These are phyloP conservation scores for Hippasteria phrygiana DNA, from an alignment of 53 echinoderm and acorn worm genomes.

Conservation along the genomic window DNA sequence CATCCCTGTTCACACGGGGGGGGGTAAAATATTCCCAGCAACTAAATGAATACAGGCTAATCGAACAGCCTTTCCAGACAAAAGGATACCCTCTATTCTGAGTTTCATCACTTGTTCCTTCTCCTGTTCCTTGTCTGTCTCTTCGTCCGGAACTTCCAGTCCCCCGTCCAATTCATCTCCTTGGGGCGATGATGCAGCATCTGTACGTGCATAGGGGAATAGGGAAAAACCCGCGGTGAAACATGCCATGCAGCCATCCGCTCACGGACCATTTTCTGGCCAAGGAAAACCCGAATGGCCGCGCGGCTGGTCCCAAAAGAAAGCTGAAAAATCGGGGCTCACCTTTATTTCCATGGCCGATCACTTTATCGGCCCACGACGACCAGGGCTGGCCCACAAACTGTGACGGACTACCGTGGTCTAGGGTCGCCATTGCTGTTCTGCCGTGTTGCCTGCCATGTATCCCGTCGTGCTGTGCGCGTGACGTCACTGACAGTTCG, in stretches of 20 bases:
- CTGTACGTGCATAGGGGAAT: slow-evolving; percentile 65
- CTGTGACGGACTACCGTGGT: slow-evolving; percentile 97
- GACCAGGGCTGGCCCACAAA: slow-evolving; percentile 99
- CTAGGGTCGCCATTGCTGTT: slow-evolving; percentile 98
- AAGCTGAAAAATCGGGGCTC: slow-evolving; percentile 76
- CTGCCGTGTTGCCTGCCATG: slow-evolving; percentile 93
- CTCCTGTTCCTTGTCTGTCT: slow-evolving; percentile 73
- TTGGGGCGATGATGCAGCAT: slow-evolving; percentile 48
- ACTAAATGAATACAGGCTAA: too few species aligned
- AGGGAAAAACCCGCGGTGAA: slow-evolving; percentile 79
- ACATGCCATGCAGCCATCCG: slow-evolving; percentile 72
- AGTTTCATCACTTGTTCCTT: slow-evolving; percentile 93
- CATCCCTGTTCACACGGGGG: too few species aligned
- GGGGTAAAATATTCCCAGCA: too few species aligned
- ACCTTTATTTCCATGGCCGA: slow-evolving; percentile 80
- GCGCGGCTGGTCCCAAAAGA: slow-evolving; percentile 30
- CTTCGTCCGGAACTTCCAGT: slow-evolving; percentile 74
- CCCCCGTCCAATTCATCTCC: slow-evolving; percentile 69
- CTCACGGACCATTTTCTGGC: slow-evolving; percentile 42
- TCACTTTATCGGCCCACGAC: slow-evolving; percentile 91
- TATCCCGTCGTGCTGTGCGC: slow-evolving; percentile 95
- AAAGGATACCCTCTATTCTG: slow-evolving; percentile 98
- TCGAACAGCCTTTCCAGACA: background rate
- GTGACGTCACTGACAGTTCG: slow-evolving; percentile 92
- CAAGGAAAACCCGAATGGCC: slow-evolving; percentile 36